Evolutionary conservation across 2,888 invertebrate genomes (phyloP).

Genomic region (Allophyes oxyacanthae): DNA sequence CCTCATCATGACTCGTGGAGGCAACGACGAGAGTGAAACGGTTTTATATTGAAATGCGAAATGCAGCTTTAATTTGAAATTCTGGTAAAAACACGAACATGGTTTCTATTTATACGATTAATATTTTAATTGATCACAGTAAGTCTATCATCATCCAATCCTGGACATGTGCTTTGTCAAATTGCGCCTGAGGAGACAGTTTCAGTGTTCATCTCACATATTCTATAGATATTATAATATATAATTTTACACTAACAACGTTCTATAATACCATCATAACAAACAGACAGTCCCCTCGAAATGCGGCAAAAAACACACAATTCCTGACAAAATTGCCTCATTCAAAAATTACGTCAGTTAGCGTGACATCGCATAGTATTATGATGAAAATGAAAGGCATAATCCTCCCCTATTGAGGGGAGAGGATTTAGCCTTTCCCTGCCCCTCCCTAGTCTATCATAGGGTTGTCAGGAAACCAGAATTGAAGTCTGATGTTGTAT

Average conservation of each 20-base stretch:
- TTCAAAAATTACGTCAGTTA: conserved; percentile 44
- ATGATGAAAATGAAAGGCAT: conserved; percentile 45
- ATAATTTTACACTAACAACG: too few species aligned
- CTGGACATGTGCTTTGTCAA: too few species aligned
- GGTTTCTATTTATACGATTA: too few species aligned
- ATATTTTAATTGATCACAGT: too few species aligned
- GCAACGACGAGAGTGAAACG: background rate
- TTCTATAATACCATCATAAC: conserved; percentile 10
- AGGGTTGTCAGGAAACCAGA: conserved; percentile 31
- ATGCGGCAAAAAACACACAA: conserved; percentile 41
- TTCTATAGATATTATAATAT: too few species aligned
- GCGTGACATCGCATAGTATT: conserved; percentile 49
- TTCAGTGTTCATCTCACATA: too few species aligned
- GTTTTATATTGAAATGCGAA: too few species aligned
- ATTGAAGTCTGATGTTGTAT: conserved; percentile 6
- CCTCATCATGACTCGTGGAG: conserved; percentile 38
- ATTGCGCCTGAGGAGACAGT: too few species aligned
- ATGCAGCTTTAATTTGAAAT: too few species aligned
- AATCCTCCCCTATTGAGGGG: conserved; percentile 32
- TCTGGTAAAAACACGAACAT: too few species aligned
- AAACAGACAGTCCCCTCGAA: conserved; percentile 20
- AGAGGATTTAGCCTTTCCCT: conserved; percentile 13
- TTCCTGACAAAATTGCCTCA: conserved; percentile 34
- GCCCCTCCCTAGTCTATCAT: conserved; percentile 5
- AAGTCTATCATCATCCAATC: too few species aligned